Conservation (phyloP, 2,888 invertebrate genomes). For the Sipha maydis region DNA sequence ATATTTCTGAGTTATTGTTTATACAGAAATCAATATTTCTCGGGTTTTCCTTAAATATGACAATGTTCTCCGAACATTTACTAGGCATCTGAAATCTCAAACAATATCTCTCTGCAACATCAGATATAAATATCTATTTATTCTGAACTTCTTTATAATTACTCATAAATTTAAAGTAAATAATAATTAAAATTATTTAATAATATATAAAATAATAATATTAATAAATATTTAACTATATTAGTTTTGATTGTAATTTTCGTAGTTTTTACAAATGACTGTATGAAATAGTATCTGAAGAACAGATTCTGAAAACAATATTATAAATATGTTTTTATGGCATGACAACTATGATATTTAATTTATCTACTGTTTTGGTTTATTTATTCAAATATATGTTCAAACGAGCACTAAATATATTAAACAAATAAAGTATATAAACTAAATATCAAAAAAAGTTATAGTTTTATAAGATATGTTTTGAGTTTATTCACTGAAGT, state of each 20-base stretch:
- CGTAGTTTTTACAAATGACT: background rate
- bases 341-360: background rate
- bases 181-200: no score
- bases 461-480: background rate
- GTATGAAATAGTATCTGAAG: no score
- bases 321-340: background rate
- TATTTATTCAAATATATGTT: background rate
- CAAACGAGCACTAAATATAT: background rate
- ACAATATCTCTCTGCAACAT: slow-evolving; percentile 5
- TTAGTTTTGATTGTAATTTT: background rate
- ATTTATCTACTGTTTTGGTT: background rate
- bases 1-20: slow-evolving; percentile 62
- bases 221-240: background rate
- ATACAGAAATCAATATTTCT: slow-evolving; percentile 57
- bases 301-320: no score
- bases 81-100: background rate
- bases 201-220: no score
- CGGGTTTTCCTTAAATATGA: slow-evolving; percentile 36
- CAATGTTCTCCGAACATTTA: slow-evolving; percentile 30
- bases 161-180: no score
- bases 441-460: background rate
- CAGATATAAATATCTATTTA: no score
- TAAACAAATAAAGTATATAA: background rate
- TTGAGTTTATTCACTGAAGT: no score
- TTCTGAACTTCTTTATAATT: background rate